Base-by-base conservation (phyloP, 2,113 vertebrate species). In the Apodemus speciosus region DNA sequence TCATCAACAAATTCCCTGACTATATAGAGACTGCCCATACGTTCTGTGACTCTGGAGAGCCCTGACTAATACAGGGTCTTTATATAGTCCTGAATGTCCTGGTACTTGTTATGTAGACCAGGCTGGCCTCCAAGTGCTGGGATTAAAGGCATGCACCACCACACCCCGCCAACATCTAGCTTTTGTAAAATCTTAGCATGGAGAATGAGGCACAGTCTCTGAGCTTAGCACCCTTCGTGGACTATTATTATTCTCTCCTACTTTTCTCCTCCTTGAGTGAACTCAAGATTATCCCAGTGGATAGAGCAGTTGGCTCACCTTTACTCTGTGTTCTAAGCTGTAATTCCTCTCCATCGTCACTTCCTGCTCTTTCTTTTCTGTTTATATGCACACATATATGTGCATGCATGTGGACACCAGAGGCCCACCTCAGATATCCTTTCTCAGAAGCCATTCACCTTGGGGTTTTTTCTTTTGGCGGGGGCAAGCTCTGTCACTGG, bases 111-210 rank as follows among this genome's bases (percentile, higher is more conserved):
- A 18, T 38, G 53, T 9, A 46, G 58, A 62, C 27, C 25, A 62
- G 58, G 25, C 23, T 84, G 58, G 38, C 80, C 80, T 64, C 56
- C 27, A 60, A 43, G 38, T 64, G 40, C 58, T 64, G 25, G 27
- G n/a, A 43, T 43, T 43, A 62, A 62, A 83, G 38, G 3, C n/a
- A 18, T 62, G 38, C n/a, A 60, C 38, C 23, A 30, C 53, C 13
- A 27, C 4, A 9, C 25, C 79, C 13, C 38, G 2, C 20, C 38
- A 81, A 38, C n/a, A 60, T 20, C 66, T 66, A 20, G 30, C 13
- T 66, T 46, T 95, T 87, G 85, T 88, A 91, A 94, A 90, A 92
- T 32, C 30, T 49, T 46, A 56, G 64, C 38, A 9, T 46, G 64
- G n/a, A 60, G 51, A 69, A 49, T 13, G 15, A 92, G 86, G n/a